Evolutionary conservation across 2,113 vertebrate genomes (phyloP), one percentile per base, ranked within the genome.

Genomic region (Tichodroma muraria): DNA sequence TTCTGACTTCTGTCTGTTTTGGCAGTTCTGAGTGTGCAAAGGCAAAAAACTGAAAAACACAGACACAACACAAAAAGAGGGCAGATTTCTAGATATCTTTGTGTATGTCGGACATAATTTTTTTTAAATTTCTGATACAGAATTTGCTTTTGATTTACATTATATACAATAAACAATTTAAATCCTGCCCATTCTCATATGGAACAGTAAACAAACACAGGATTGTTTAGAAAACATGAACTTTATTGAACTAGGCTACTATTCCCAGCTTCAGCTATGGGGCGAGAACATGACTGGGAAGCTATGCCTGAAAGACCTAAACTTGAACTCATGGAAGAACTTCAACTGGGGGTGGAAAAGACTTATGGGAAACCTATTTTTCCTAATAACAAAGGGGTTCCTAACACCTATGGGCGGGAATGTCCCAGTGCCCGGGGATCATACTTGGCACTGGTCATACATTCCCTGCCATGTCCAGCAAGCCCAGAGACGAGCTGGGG

Each of bases 91-190:
- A 13, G 35, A 37, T 1, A 0, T 64, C 44, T 91, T 80, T 81
- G 42, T 84, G 4, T 44, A 45, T 59, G 50, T 78, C 14, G 11
- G 70, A 68, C 3, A 30, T 66, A 37, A 8, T 42, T 71, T 65
- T 20, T 69, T 38, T 95, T 40, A 40, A 40, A 31, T 84, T 85
- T 92, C 89, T 91, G 37, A 91, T 93, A 64, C n/a, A 40, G 42
- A 63, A 10, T 52, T 73, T 21, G n/a, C 5, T 47, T 97, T 94
- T 95, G n/a, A 90, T 71, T 87, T 88, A 18, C 33, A 37, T 65
- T 49, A 37, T 52, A 44, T 68, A 59, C 57, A 98, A 98, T 97
- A 97, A 98, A 98, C 45, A 80, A 63, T 86, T 73, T 50, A 20
- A 68, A 73, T 66, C 20, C 10, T 35, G 21, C 31, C 13, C 21